Evolutionary conservation across 1,140 invertebrate genomes (phyloP).

Genomic region (Brachystomella parvula): DNA sequence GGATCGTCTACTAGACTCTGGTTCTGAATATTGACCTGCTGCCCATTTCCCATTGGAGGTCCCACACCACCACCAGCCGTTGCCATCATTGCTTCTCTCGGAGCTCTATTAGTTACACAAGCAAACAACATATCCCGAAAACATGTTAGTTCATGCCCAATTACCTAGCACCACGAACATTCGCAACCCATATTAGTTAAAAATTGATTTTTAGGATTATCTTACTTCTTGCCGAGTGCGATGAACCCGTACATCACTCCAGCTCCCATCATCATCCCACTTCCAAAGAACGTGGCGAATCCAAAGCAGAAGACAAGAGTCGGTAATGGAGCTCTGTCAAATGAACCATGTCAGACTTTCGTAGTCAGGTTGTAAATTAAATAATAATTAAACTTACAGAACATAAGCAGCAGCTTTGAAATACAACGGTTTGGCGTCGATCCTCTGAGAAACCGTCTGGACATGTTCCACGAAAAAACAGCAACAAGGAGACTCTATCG

Average conservation of each 20-base stretch:
- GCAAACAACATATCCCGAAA: not conserved
- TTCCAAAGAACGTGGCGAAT: slow-evolving; percentile 69
- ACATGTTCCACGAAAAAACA: slow-evolving; percentile 91
- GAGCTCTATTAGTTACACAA: slow-evolving; percentile 26
- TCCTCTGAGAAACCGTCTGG: slow-evolving; percentile 59
- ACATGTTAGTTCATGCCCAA: slow-evolving; percentile 35
- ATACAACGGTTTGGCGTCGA: slow-evolving; percentile 78
- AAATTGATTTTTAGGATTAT: slow-evolving; percentile 12
- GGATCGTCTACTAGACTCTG: slow-evolving; percentile 38
- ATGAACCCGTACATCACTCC: slow-evolving; percentile 88
- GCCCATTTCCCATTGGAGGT: slow-evolving; percentile 23
- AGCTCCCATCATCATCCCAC: slow-evolving; percentile 76
- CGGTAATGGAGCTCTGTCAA: slow-evolving; percentile 60
- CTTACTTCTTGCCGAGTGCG: slow-evolving; percentile 84
- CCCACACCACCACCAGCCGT: slow-evolving; percentile 28
- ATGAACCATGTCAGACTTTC: not conserved
- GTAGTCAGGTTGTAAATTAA: not conserved
- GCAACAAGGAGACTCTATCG: slow-evolving; percentile 87
- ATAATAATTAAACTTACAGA: slow-evolving; percentile 55
- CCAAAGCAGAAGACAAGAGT: slow-evolving; percentile 69
- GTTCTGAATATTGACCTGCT: slow-evolving; percentile 32
- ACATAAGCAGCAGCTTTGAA: slow-evolving; percentile 80
- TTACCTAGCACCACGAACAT: slow-evolving; percentile 16
- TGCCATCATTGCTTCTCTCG: slow-evolving; percentile 35
- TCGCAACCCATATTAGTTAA: slow-evolving; percentile 33